Percentiles rank a stretch among this genome's conserved stretches.
Evolutionary conservation across 2,113 vertebrate species (phyloP).

Genomic region (Regulus satrapa): DNA sequence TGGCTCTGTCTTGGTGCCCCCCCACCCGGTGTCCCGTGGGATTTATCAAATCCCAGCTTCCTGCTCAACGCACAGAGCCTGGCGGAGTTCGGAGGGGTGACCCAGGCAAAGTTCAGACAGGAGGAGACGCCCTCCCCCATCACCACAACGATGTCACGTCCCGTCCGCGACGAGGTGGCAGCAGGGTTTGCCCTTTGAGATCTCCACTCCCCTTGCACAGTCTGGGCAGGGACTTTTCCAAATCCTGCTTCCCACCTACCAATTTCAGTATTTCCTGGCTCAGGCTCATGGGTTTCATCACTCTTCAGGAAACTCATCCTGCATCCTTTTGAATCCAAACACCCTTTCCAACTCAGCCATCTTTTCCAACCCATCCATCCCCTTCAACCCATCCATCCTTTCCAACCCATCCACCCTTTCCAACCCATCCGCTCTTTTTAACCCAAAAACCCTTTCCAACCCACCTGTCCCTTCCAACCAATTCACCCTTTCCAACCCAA

Average conservation of each 20-base stretch:
- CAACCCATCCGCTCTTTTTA: too few relatives aligned
- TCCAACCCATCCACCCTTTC: background rate
- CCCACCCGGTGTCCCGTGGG: background rate
- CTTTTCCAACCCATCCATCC: accelerated
- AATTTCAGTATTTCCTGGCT: background rate
- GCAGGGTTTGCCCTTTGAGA: background rate
- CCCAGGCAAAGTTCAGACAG: too few relatives aligned
- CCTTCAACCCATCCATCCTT: accelerated
- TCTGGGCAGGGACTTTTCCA: background rate
- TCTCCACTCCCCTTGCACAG: accelerated
- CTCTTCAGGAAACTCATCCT: background rate
- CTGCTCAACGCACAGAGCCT: background rate
- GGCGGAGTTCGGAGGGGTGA: background rate
- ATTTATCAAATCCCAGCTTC: background rate
- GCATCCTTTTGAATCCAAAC: background rate
- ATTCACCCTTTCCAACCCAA: too few relatives aligned
- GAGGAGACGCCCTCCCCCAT: background rate
- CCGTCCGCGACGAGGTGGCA: background rate
- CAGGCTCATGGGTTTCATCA: accelerated
- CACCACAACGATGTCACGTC: accelerated
- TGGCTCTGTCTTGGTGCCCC: background rate
- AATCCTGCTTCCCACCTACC: too few relatives aligned
- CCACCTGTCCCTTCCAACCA: too few relatives aligned
- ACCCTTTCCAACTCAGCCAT: accelerated
- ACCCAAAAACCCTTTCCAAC: background rate